Evolutionary conservation across 2,797 vertebrate genomes (phyloP).

Genomic region (Pangasius mekongensis): DNA sequence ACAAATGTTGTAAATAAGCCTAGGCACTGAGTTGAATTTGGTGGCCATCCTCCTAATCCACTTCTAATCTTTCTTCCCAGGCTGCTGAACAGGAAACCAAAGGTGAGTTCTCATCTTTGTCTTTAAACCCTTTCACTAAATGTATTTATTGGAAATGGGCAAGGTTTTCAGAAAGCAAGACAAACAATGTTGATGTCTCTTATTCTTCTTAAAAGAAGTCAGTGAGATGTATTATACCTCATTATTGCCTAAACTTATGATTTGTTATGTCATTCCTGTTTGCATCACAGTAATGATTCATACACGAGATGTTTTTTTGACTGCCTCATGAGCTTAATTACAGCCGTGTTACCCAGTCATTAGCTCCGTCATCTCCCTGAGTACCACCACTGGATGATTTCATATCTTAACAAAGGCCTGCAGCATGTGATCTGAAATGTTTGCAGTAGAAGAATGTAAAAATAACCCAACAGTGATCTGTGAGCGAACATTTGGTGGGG

Average conservation of each 20-base stretch:
- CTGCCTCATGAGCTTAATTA: background rate
- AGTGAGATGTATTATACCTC: background rate
- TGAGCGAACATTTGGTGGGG: background rate
- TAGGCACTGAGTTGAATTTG: background rate
- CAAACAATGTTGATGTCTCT: background rate
- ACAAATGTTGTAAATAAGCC: background rate
- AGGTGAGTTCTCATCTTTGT: conserved; percentile 81
- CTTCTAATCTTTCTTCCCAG: conserved; percentile 77
- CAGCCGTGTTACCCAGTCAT: background rate
- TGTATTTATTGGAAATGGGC: background rate
- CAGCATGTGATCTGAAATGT: background rate
- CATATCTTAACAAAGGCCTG: background rate
- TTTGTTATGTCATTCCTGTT: background rate
- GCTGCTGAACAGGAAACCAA: conserved; percentile 99
- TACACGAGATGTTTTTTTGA: background rate
- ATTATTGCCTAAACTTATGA: background rate
- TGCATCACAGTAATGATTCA: background rate
- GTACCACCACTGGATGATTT: background rate
- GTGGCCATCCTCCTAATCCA: conserved; percentile 33
- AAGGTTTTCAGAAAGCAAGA: background rate
- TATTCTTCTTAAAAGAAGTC: background rate
- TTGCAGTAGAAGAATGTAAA: background rate
- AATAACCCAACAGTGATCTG: background rate
- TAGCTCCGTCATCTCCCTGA: background rate
- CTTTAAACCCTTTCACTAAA: background rate